Evolutionary conservation across 2,797 vertebrate species (phyloP), one percentile per base, ranked within the genome.

Genomic region (Eulemur coronatus): DNA sequence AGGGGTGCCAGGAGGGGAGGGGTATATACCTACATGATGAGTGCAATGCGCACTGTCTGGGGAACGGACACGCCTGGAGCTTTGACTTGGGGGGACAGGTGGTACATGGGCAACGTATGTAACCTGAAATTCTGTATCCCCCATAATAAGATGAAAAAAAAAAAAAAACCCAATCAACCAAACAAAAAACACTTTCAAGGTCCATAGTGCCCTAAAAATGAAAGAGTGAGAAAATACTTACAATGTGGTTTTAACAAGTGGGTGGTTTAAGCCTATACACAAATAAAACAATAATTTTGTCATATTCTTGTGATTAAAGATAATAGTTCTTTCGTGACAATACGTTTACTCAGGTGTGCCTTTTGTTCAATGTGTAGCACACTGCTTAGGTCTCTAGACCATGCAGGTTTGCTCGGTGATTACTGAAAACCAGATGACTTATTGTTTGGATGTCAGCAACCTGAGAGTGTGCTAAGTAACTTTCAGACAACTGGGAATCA

Each of bases 341-440:
- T 95, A 97, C 98, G 97, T 97, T 98, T 97, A 97, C 97, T 98
- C 98, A 98, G 98, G 98, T 98, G 98, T 97, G 98, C 97, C 2
- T 15, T 98, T 98, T 98, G 97, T 97, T 98, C 97, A 97, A 26
- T 97, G 88, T 98, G 98, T 97, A 98, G 98, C 84, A 88, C 75
- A 94, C 95, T 15, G 28, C 96, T 98, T 98, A 96, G 79, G 97
- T 88, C 96, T 87, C 88, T 57, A 35, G 84, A 96, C 69, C 92
- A 84, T 96, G 97, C 96, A 97, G 86, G 63, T 96, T 98, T 98
- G 79, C 88, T 87, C 35, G 17, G 75, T 98, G 98, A 99, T 99
- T 98, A 97, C 94, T 98, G 98, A 98, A 98, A 98, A 97, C 89
- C 97, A 98, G 98, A 98, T 98, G 98, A 98, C 97, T 88, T 98